Percentiles rank a stretch among this genome's conserved stretches.
Conservation (phyloP, 2,888 invertebrate genomes). For the Elegia similella region DNA sequence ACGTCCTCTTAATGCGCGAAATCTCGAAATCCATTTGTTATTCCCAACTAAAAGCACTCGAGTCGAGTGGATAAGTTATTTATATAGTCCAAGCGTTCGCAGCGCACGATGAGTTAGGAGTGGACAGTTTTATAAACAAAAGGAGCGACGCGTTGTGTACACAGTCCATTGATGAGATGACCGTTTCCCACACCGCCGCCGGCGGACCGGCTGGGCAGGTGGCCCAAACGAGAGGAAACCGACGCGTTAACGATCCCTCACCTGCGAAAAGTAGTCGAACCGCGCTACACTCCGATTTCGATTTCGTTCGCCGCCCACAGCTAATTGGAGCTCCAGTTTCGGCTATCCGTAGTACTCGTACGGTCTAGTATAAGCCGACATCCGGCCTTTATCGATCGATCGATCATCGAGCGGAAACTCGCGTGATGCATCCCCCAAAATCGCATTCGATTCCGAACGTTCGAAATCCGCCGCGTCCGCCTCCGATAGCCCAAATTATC, state of each 20-base stretch:
- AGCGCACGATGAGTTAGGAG: constrained; percentile 59
- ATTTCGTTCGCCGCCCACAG: constrained; percentile 51
- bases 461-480: constrained; percentile 64
- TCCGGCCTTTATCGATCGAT: constrained; percentile 56
- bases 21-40: constrained; percentile 39
- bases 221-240: constrained; percentile 56
- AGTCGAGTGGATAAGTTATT: constrained; percentile 52
- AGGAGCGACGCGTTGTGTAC: constrained; percentile 59
- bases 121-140: constrained; percentile 80
- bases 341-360: constrained; percentile 41
- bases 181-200: constrained; percentile 66
- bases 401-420: constrained; percentile 56
- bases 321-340: constrained; percentile 52
- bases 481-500: constrained; percentile 71
- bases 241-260: constrained; percentile 53
- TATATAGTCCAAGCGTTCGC: constrained; percentile 51
- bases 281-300: constrained; percentile 48
- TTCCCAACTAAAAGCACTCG: constrained; percentile 33
- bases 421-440: constrained; percentile 66
- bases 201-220: constrained; percentile 60
- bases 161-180: constrained; percentile 68
- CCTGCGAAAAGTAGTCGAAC: constrained; percentile 46
- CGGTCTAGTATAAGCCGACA: constrained; percentile 48
- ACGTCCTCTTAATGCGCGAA: constrained; percentile 43
- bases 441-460: constrained; percentile 48